Base-by-base conservation (phyloP, 2,888 invertebrate species). In the Tetragnatha montana region DNA sequence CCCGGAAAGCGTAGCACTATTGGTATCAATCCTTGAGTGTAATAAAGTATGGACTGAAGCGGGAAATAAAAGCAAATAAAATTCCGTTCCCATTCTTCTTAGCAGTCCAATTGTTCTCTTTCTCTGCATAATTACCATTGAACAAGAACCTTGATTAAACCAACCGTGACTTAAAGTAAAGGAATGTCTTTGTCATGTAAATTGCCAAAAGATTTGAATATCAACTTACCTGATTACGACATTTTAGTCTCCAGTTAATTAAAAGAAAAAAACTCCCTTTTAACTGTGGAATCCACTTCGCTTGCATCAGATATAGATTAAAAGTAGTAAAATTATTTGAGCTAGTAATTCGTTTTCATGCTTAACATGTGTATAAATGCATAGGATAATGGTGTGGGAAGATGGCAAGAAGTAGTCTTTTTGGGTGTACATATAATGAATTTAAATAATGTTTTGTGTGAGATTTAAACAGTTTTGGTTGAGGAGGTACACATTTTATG, bases 121-220 rank as follows among this genome's bases (percentile, higher is more conserved):
- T 68, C 87, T 51, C 76, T 70, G 81, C 87, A 87, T 87, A 87
- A 87, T 87, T 87, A 87, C 81, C 74, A 70, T 76, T 69, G 87
- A 81, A 87, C 87, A 87, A 87, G 87, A 81, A 81, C 87, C 81
- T 87, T 87, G 87, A 87, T 87, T 87, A 87, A 87, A 87, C 87
- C 81, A 87, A 87, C 87, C 87, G 87, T 87, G 81, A 87, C 87
- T 81, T 76, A 75, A 81, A 87, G 81, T 87, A 81, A 87, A 87
- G 81, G 81, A 87, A 81, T 81, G 50, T 70, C 68, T 87, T 87
- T 87, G 87, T 87, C 87, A 87, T 87, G 87, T 87, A 87, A 87
- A 87, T 87, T 87, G 76, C 87, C 81, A 76, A 87, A 87, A 81
- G 87, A 87, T 87, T 87, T 87, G 87, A 87, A 87, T 87, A 87